Conservation (phyloP, 2,113 vertebrate genomes). For the Cyphomyrus plagiostoma region DNA sequence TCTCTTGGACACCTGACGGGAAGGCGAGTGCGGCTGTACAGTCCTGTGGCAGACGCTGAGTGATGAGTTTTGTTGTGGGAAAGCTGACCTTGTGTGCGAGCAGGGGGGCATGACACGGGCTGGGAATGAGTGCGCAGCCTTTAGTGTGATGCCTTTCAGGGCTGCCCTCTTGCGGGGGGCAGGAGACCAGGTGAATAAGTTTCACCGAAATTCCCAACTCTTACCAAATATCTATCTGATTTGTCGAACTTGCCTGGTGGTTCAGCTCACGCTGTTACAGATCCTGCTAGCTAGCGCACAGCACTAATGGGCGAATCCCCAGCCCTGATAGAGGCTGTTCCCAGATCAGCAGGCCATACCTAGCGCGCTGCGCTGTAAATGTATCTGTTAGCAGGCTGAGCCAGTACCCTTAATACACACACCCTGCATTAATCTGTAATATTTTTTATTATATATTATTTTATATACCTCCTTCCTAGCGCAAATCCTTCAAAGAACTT, state of each 20-base stretch:
- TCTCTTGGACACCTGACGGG: neutral
- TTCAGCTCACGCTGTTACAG: neutral
- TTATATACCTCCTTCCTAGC: neutral
- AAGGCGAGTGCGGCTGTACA: neutral
- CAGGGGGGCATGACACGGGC: too few species aligned
- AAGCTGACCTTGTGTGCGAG: too few species aligned
- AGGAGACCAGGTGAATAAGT: neutral
- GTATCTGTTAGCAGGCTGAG: neutral
- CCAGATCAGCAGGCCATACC: neutral
- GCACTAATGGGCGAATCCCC: neutral
- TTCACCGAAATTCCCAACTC: neutral
- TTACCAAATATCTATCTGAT: neutral
- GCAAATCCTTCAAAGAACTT: neutral
- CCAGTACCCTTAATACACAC: neutral
- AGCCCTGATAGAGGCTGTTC: neutral
- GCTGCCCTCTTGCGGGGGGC: neutral
- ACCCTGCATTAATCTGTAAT: neutral
- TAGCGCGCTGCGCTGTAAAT: neutral
- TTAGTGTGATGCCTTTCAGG: too few species aligned
- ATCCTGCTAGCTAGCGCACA: neutral
- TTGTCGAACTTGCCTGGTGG: neutral
- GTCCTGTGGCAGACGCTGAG: neutral
- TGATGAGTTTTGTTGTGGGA: neutral
- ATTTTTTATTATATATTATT: neutral
- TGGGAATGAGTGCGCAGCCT: too few species aligned